Base-by-base conservation (phyloP, 2,797 vertebrate genomes). In the Micromesistius poutassou region DNA sequence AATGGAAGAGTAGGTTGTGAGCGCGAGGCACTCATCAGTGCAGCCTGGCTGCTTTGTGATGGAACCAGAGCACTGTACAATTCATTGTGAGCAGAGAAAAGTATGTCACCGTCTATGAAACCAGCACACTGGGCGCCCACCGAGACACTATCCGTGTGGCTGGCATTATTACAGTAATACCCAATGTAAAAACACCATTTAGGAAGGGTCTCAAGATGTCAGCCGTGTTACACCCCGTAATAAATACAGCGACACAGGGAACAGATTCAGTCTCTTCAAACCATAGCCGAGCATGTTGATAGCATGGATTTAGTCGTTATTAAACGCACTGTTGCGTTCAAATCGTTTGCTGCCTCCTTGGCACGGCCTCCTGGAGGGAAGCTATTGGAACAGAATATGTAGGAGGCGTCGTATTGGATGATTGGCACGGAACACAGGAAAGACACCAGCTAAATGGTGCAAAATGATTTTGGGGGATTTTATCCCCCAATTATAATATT, bases 41-140 rank as follows among this genome's bases (percentile, higher is more conserved):
- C 71, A 87, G 89, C 82, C 81, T 76, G 80, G 81, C n/a, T 87
- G 88, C 83, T 70, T 87, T 91, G 84, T 87, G 89, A 88, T 86
- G 84, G 88, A 87, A 90, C 86, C 82, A 72, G 78, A 83, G 86
- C 74, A 73, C 80, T 79, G 62, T 79, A 78, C 75, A 74, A 77
- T 85, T 88, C 74, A 55, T 74, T 87, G 82, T 82, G 75, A 86
- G 77, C 89, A 66, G 90, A 89, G 89, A 90, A 90, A 90, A 66
- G 89, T 89, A 87, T 90, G 91, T 87, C 91, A 90, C 77, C 86
- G 80, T 87, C 89, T 85, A 91, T 90, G 89, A 92, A 76, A 83
- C 76, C 42, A 46, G 42, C 42, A 46, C 36, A 13, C 42, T 13
- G 42, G 12, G 42, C 42, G 46, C 46, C 46, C 46, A 22, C 13